Evolutionary conservation across 2,113 vertebrate genomes (phyloP).

Genomic region (Alligator sinensis): DNA sequence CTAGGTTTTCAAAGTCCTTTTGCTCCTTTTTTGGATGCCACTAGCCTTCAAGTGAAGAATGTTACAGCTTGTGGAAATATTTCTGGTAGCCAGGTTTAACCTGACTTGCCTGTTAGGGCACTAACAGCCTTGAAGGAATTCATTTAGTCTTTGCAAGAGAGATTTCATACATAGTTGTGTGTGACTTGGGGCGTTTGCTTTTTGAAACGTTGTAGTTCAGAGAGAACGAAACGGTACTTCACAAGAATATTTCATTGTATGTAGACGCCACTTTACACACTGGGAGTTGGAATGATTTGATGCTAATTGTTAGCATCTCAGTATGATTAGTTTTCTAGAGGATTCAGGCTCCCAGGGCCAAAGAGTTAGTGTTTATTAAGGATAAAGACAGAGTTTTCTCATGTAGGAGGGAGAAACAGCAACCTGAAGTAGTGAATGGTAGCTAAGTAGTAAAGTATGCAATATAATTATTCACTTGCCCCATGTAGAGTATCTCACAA

Average conservation of each 20-base stretch:
- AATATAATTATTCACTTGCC: background rate
- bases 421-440: background rate
- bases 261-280: background rate
- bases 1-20: conserved; percentile 13
- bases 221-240: background rate
- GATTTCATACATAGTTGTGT: background rate
- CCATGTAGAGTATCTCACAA: background rate
- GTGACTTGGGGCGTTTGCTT: background rate
- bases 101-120: background rate
- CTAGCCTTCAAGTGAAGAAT: background rate
- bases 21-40: background rate
- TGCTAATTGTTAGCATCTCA: background rate
- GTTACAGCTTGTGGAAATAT: background rate
- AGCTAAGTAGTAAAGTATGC: background rate
- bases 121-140: background rate
- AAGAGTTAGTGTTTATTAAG: background rate
- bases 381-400: background rate
- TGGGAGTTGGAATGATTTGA: background rate
- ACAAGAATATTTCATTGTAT: background rate
- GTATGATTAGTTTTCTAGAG: background rate
- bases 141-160: background rate
- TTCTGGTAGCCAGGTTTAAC: background rate
- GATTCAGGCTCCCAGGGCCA: background rate
- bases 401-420: background rate
- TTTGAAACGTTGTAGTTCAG: background rate